Evolutionary conservation across 2,797 vertebrate species (phyloP), one percentile per base, ranked within the genome.

Genomic region (Pelochelys cantorii): DNA sequence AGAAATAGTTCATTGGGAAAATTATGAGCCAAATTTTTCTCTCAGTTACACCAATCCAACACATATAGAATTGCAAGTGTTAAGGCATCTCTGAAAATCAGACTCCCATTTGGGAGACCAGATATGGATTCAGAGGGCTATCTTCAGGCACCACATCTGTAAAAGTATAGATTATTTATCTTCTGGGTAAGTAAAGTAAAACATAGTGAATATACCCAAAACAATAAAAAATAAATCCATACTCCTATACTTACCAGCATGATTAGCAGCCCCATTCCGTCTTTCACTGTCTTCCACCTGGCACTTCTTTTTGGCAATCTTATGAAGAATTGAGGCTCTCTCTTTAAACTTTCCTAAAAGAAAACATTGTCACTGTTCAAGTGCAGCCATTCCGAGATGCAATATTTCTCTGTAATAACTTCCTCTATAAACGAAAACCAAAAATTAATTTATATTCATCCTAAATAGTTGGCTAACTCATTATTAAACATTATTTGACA

Each of bases 261-360:
- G 98, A 94, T 98, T 99, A 83, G 98, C 98, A 20, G 99, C 98
- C 87, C 99, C 99, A 25, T 99, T 99, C 90, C 99, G 98, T 94
- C 98, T 98, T 97, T 99, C 99, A 7, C 98, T 98, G 94, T 99
- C 99, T 95, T 99, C 99, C 88, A 99, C 99, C 92, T 99, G 99
- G 96, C 99, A 99, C 97, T 99, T 99, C 98, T 99, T 99, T 98
- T 99, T 99, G 90, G 99, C 99, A 2, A 99, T 99, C 98, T 99
- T 99, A 97, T 99, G 99, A 87, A 99, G 99, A 96, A 99, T 99
- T 84, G 99, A 99, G 1, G 99, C 99, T 95, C 99, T 99, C 98
- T 99, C 99, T 94, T 99, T 98, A 97, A 99, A 99, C 95, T 99
- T 99, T 93, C 99, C 99, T 99, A 98, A 92, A 97, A 98, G 13